Percentiles rank a stretch among this genome's conserved stretches.
These are phyloP conservation scores for Ladona fulva DNA, from an alignment of 1,140 invertebrate genomes.

Conservation along the genomic window DNA sequence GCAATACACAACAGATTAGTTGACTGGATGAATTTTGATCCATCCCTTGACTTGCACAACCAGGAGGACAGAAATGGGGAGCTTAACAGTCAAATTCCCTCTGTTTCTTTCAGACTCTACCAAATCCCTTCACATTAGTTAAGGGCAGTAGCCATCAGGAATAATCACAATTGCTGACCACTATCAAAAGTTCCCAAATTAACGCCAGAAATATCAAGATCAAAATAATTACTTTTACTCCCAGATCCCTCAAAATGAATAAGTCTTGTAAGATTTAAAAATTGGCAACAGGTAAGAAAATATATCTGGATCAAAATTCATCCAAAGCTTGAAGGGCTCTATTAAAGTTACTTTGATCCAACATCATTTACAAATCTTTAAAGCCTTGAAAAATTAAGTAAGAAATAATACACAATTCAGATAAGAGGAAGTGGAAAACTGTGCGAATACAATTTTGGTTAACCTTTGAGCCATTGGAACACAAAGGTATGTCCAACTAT, in stretches of 20 bases:
- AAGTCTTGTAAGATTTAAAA: neutral
- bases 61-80: neutral
- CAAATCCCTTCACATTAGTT: neutral
- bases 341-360: neutral
- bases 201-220: neutral
- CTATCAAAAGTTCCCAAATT: neutral
- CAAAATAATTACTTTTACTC: neutral
- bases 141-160: neutral
- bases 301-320: slow-evolving; percentile 10
- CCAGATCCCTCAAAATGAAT: neutral
- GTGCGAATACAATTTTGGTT: neutral
- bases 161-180: neutral
- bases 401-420: neutral
- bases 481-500: neutral
- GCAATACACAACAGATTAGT: neutral
- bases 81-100: neutral
- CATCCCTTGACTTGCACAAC: neutral
- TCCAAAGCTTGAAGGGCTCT: neutral
- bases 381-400: neutral
- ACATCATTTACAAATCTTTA: neutral
- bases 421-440: neutral
- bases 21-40: slow-evolving; percentile 1
- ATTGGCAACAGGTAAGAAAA: slow-evolving; percentile 5
- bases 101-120: too few species aligned
- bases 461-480: neutral